Percentiles rank a stretch among this genome's conserved stretches.
Evolutionary conservation across 2,113 vertebrate genomes (phyloP).

Genomic region (Chloebia gouldiae): DNA sequence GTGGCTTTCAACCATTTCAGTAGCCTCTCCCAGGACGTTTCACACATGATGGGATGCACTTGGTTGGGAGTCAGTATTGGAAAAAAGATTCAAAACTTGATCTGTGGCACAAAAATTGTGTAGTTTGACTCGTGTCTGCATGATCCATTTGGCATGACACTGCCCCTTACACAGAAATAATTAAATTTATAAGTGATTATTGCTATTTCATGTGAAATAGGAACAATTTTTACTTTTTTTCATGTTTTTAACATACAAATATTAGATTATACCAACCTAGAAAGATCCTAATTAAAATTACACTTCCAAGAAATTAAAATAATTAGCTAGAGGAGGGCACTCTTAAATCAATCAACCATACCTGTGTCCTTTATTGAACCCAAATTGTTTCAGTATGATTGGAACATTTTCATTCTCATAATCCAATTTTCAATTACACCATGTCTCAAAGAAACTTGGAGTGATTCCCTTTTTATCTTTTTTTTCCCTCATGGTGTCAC

Average conservation of each 20-base stretch:
- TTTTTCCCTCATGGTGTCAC: not conserved
- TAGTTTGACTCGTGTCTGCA: not conserved
- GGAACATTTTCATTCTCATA: not conserved
- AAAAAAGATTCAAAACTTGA: not conserved
- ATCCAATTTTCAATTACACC: rapidly evolving
- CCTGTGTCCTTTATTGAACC: not conserved
- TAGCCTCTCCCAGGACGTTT: not conserved
- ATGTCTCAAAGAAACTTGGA: not conserved
- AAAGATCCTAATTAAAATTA: not conserved
- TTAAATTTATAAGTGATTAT: not conserved
- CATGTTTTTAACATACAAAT: not conserved
- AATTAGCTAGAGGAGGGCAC: not conserved
- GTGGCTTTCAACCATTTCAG: not conserved
- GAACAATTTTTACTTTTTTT: not conserved
- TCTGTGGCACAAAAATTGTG: not conserved
- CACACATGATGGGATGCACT: not conserved
- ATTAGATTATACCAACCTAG: not conserved
- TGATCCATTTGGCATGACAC: not conserved
- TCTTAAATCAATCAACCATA: not conserved
- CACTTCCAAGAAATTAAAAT: not conserved
- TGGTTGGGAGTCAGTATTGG: not conserved
- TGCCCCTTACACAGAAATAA: not conserved
- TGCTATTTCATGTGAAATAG: rapidly evolving
- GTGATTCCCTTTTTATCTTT: not conserved
- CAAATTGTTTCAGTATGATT: not conserved